phyloP scores from a whole-genome alignment of 2,797 vertebrate genomes.

The Austrolebias charrua region DNA sequence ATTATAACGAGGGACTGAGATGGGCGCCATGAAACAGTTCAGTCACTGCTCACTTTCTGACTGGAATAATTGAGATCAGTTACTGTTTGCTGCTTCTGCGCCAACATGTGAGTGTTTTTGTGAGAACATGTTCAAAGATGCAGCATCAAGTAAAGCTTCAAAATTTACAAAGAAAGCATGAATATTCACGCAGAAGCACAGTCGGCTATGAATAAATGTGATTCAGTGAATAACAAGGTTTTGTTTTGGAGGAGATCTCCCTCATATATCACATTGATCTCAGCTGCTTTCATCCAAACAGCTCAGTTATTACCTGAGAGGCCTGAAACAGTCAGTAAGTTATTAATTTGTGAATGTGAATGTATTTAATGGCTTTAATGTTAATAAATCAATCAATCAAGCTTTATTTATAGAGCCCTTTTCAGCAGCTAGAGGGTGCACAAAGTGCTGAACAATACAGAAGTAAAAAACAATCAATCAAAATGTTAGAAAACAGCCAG shows the following conservation, averaged over 20 bases:
- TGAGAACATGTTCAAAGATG: neutral
- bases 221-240: conserved; percentile 23
- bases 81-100: neutral
- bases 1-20: conserved; percentile 43
- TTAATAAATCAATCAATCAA: no score
- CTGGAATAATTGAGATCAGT: conserved; percentile 35
- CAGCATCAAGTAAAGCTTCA: neutral
- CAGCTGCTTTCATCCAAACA: conserved; percentile 11
- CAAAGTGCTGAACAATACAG: no score
- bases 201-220: neutral
- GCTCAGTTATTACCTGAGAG: conserved; percentile 1
- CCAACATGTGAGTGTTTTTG: neutral
- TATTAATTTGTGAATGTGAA: conserved; percentile 26
- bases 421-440: no score
- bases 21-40: conserved; percentile 37
- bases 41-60: conserved; percentile 39
- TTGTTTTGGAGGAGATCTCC: conserved; percentile 29
- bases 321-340: conserved; percentile 1
- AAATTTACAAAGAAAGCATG: neutral
- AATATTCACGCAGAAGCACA: neutral
- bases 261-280: conserved; percentile 29
- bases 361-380: conserved; percentile 2
- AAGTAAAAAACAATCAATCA: no score
- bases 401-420: no score
- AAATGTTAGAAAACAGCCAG: no score